Percentiles rank a stretch among this genome's conserved stretches.
Evolutionary conservation across 2,797 vertebrate species (phyloP).

Genomic region (Valencia hispanica): DNA sequence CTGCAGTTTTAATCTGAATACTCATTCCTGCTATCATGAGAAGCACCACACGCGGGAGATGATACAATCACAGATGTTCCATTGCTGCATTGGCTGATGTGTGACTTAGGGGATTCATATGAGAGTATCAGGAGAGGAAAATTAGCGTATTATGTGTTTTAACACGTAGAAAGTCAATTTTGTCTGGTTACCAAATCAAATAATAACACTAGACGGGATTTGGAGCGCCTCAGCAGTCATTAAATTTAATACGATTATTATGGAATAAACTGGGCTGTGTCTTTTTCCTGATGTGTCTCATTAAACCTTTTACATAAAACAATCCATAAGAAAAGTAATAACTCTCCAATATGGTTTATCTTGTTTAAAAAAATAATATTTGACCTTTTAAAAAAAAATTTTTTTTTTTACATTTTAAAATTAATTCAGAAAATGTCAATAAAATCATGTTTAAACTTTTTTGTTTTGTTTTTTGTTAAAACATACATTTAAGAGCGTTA

Average conservation of each 20-base stretch:
- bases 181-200: conserved; percentile 6
- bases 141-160: not conserved
- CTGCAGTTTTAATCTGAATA: conserved; percentile 23
- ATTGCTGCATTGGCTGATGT: conserved; percentile 30
- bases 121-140: not conserved
- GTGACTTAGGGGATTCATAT: conserved; percentile 3
- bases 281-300: not conserved
- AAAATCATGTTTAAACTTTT: not conserved
- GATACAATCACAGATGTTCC: conserved; percentile 25
- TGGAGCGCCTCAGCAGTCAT: not conserved
- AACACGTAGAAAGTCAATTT: not conserved
- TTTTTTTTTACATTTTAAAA: not conserved
- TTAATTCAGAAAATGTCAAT: not conserved
- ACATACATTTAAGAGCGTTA: too few species aligned
- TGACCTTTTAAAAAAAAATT: not conserved
- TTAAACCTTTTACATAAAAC: not conserved
- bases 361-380: too few species aligned
- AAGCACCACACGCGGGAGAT: not conserved
- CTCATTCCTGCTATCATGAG: conserved; percentile 14
- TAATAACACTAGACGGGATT: conserved; percentile 22
- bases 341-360: not conserved
- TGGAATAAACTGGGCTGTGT: conserved; percentile 5
- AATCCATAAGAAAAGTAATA: not conserved
- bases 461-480: too few species aligned
- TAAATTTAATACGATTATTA: conserved; percentile 2